These are phyloP conservation scores for Oscheius sp. DNA, from an alignment of 2,888 invertebrate species.

Conservation along the genomic window DNA sequence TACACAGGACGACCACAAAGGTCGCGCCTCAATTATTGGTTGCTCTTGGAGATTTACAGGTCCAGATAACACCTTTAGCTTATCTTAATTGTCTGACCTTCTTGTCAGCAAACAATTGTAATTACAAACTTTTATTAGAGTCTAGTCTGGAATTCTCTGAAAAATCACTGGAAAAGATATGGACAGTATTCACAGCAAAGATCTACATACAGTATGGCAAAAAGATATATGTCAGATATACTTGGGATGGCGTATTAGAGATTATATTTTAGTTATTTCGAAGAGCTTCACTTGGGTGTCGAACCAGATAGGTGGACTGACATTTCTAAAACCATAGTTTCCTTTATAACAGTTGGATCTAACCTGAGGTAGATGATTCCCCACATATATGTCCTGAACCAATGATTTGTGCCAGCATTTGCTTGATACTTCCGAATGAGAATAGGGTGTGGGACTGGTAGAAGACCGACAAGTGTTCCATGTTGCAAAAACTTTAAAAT, in stretches of 20 bases:
- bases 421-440: constrained; percentile 97
- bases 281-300: constrained; percentile 98
- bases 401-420: constrained; percentile 96
- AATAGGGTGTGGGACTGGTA: constrained; percentile 99
- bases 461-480: constrained; percentile 93
- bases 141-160: constrained; percentile 14
- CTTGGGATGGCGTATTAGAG: not conserved
- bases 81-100: not conserved
- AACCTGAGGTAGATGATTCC: constrained; percentile 96
- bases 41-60: constrained; percentile 28
- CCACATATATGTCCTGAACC: constrained; percentile 99
- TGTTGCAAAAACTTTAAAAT: constrained; percentile 98
- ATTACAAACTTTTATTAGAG: constrained; percentile 10
- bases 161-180: constrained; percentile 27
- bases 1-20: constrained; percentile 35
- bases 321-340: constrained; percentile 81
- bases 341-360: constrained; percentile 38
- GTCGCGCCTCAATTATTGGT: constrained; percentile 34
- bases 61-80: not conserved
- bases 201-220: not conserved
- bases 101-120: not conserved
- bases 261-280: constrained; percentile 78
- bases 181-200: constrained; percentile 21
- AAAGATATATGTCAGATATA: constrained; percentile 10
- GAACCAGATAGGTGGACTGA: constrained; percentile 99